phyloP scores from a whole-genome alignment of 2,797 vertebrate species.

The Eupleurogrammus muticus region DNA sequence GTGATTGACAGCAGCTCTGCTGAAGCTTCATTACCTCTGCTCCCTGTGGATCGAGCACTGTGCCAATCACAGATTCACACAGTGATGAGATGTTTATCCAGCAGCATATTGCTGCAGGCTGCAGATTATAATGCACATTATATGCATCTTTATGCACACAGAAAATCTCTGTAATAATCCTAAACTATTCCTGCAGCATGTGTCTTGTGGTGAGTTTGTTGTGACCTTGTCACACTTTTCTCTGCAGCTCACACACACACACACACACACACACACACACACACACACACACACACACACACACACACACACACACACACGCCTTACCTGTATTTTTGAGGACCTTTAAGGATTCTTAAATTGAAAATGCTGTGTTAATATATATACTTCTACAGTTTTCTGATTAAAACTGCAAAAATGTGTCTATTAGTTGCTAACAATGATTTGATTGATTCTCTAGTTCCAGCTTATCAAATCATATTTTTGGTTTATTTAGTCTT shows the following conservation, averaged over 20 bases:
- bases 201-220: slow-evolving; percentile 11
- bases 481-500: too few relatives aligned
- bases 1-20: slow-evolving; percentile 44
- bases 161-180: slow-evolving; percentile 7
- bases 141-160: slow-evolving; percentile 19
- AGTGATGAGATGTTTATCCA: slow-evolving; percentile 1
- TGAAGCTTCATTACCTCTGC: slow-evolving; percentile 24
- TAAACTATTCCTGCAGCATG: slow-evolving; percentile 16
- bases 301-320: slow-evolving; percentile 8
- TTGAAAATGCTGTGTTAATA: too few relatives aligned
- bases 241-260: too few relatives aligned
- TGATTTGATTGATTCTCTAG: too few relatives aligned
- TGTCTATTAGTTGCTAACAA: too few relatives aligned
- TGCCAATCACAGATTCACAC: background rate
- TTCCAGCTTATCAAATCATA: too few relatives aligned
- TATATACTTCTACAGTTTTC: too few relatives aligned
- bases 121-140: slow-evolving; percentile 21
- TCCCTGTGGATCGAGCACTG: slow-evolving; percentile 5
- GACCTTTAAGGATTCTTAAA: too few relatives aligned
- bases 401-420: too few relatives aligned
- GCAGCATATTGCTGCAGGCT: background rate
- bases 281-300: slow-evolving; percentile 6
- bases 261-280: background rate
- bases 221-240: background rate
- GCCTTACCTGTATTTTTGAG: background rate